Evolutionary conservation across 2,888 invertebrate genomes (phyloP), one percentile per base, ranked within the genome.

Genomic region (Lasioglossum lativentre): DNA sequence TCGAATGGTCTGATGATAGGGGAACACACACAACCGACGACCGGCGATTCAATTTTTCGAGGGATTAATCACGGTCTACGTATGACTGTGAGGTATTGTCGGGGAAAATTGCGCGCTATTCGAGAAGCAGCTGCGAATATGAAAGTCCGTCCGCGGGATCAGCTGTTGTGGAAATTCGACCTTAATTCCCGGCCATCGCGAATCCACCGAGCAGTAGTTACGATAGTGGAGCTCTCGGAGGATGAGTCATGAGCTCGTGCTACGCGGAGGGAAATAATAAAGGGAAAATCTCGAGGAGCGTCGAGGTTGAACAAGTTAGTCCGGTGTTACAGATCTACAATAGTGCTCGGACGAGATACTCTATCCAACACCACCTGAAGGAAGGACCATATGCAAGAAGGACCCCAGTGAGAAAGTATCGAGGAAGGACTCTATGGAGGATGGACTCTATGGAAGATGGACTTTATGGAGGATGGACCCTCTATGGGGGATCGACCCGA

Each of bases 11-110:
- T 72, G 63, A 82, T 82, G 59, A 79, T 72, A 79, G 63, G n/a
- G 81, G 81, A 81, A 72, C 42, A 68, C 42, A 40, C 70, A n/a
- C 5, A n/a, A n/a, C n/a, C n/a, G 76, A 68, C 23, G 52, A 56
- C 56, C 27, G 27, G 42, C n/a, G 42, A 71, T 71, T 40, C 38
- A 70, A 70, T 70, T 70, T 70, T 71, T 71, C 42, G 71, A 42
- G n/a, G 42, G 12, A 71, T 71, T 71, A 71, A 71, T 71, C 71
- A 42, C 71, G 16, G 42, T n/a, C 59, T 40, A n/a, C 40, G 75
- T 40, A 63, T 8, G 75, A 63, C 59, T 27, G 40, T 59, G 40
- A n/a, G 40, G 59, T n/a, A 38, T 71, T 71, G 71, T 40, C 71
- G 42, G 71, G 40, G 42, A 71, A 45, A 71, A 42, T 42, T 42